Conservation (phyloP, 2,888 invertebrate genomes). For the Trachelus iudaicus region DNA sequence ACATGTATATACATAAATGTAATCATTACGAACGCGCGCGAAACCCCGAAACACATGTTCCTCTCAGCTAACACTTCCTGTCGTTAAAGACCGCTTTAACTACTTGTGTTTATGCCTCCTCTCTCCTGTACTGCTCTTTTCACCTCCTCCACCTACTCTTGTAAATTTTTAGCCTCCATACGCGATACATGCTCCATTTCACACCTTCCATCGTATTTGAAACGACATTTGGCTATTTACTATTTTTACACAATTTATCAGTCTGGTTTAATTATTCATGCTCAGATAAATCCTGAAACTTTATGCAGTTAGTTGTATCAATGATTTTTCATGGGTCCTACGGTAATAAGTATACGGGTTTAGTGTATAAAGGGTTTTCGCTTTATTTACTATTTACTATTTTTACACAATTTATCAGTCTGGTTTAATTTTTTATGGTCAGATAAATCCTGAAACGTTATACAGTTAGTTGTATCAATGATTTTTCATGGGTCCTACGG, state of each 20-base stretch:
- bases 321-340: background rate
- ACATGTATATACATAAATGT: conserved; percentile 27
- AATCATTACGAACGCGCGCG: conserved; percentile 55
- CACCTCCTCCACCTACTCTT: conserved; percentile 17
- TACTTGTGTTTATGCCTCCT: conserved; percentile 45
- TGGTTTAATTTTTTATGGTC: no score
- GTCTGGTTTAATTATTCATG: background rate
- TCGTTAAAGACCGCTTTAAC: conserved; percentile 61
- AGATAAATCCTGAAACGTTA: background rate
- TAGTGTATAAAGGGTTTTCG: background rate
- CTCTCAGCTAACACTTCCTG: conserved; percentile 58
- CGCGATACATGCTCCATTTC: background rate
- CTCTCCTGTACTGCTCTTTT: conserved; percentile 20
- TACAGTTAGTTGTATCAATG: background rate
- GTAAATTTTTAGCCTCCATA: background rate
- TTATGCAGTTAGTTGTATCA: background rate
- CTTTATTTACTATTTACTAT: no score
- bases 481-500: background rate
- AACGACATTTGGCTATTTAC: background rate
- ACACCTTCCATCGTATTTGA: background rate
- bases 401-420: background rate
- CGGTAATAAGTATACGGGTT: background rate
- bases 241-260: background rate
- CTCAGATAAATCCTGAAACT: background rate
- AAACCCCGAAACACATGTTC: conserved; percentile 59